These are phyloP conservation scores for Pachyseris speciosa DNA, from an alignment of 64 coral and sea anemone genomes.

Conservation along the genomic window DNA sequence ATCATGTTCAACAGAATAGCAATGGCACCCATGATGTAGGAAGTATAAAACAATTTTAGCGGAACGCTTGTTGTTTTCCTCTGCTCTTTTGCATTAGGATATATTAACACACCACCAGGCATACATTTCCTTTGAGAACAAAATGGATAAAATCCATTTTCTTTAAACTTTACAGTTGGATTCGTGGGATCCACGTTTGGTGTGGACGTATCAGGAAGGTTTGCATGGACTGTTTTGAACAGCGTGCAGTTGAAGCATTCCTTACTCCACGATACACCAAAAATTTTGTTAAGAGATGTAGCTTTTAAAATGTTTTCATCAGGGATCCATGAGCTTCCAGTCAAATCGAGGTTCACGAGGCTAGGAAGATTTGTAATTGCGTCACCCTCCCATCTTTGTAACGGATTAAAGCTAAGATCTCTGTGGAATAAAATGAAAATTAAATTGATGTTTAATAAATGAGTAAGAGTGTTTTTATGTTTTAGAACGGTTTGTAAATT, in stretches of 20 bases:
- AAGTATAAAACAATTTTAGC: slow-evolving; percentile 23
- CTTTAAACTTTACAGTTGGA: not conserved
- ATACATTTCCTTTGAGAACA: not conserved
- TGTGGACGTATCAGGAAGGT: not conserved
- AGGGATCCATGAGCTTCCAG: slow-evolving; percentile 37
- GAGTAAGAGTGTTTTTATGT: too few species aligned
- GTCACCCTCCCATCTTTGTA: slow-evolving; percentile 45
- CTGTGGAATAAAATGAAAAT: slow-evolving; percentile 4
- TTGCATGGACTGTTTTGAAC: not conserved
- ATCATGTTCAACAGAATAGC: slow-evolving; percentile 27
- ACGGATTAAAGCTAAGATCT: slow-evolving; percentile 36
- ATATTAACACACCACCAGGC: not conserved
- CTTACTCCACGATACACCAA: slow-evolving; percentile 42
- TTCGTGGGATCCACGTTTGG: not conserved
- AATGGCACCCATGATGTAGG: slow-evolving; percentile 21
- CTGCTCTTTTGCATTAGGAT: not conserved
- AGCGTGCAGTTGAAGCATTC: slow-evolving; percentile 40
- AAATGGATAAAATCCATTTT: slow-evolving; percentile 16
- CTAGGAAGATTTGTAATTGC: slow-evolving; percentile 5
- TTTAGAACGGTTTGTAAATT: too few species aligned
- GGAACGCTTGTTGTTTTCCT: not conserved
- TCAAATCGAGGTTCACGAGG: slow-evolving; percentile 23
- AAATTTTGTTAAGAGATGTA: not conserved
- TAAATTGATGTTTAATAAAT: too few species aligned
- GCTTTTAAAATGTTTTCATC: slow-evolving; percentile 19